Percentiles rank a stretch among this genome's conserved stretches.
Evolutionary conservation across 2,888 invertebrate species (phyloP).

Genomic region (Brachypalpus laphriformis): DNA sequence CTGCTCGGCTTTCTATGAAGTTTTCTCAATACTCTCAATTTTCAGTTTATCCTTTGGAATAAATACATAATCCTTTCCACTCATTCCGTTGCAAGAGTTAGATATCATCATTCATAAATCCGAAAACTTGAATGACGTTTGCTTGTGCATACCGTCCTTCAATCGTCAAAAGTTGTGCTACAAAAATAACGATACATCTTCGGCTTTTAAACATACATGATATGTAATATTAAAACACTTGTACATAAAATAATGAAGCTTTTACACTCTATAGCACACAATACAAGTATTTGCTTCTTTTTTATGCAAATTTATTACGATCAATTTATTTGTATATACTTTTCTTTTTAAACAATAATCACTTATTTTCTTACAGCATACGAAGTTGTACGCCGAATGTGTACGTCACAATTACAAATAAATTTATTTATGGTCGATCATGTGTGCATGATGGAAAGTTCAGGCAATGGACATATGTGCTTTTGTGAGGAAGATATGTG

Average conservation of each 20-base stretch:
- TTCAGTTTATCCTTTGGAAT: no score
- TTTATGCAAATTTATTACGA: not conserved
- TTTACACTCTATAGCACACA: no score
- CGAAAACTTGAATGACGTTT: no score
- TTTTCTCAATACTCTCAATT: no score
- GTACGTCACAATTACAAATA: constrained; percentile 96
- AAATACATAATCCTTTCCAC: no score
- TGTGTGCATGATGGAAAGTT: constrained; percentile 99
- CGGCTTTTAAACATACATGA: not conserved
- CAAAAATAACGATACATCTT: no score
- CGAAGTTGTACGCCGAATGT: constrained; percentile 95
- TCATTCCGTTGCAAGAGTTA: no score
- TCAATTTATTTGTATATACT: not conserved
- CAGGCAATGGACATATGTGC: constrained; percentile 98
- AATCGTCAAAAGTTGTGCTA: no score
- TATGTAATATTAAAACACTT: not conserved
- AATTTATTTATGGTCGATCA: constrained; percentile 99
- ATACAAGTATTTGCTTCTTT: not conserved
- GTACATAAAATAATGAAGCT: no score
- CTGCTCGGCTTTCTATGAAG: no score
- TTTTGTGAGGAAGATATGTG: constrained; percentile 99
- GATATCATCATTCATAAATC: no score
- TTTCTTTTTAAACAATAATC: not conserved
- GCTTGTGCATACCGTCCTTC: no score
- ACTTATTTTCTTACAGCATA: constrained; percentile 87